Evolutionary conservation across 2,888 invertebrate species (phyloP).

Genomic region (Slavum lentiscoides): DNA sequence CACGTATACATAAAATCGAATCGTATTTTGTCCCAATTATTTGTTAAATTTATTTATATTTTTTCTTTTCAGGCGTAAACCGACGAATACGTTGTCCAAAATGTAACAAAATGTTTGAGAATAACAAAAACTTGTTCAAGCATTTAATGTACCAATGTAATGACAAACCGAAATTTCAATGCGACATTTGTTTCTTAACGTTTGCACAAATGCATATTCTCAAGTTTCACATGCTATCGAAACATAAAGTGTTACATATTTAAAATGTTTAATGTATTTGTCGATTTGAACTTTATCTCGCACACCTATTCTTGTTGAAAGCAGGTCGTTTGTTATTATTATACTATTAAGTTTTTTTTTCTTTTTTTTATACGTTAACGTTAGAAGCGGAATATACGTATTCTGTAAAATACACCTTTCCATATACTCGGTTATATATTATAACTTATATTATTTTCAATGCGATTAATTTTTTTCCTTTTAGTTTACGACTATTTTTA

Average conservation of each 20-base stretch:
- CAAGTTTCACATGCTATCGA: constrained; percentile 11
- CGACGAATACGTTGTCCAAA: constrained; percentile 15
- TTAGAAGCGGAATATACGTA: too few relatives aligned
- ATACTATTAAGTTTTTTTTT: too few relatives aligned
- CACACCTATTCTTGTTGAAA: too few relatives aligned
- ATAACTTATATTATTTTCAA: too few relatives aligned
- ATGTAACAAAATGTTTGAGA: constrained; percentile 19
- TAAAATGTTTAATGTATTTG: too few relatives aligned
- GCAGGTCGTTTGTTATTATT: too few relatives aligned
- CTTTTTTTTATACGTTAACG: too few relatives aligned
- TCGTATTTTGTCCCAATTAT: background rate
- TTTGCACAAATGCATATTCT: constrained; percentile 25
- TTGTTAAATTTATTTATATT: background rate
- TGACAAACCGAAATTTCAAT: constrained; percentile 66
- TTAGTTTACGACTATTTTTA: too few relatives aligned
- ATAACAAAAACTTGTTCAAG: constrained; percentile 20
- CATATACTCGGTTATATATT: too few relatives aligned
- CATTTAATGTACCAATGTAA: constrained; percentile 67
- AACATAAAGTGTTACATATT: constrained; percentile 20
- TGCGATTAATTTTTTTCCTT: too few relatives aligned
- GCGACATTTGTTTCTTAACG: constrained; percentile 63
- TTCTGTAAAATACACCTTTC: too few relatives aligned
- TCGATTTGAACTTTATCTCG: too few relatives aligned
- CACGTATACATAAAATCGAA: background rate
- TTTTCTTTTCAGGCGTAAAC: constrained; percentile 9